Evolutionary conservation across 2,113 vertebrate species (phyloP).

Genomic region (Syngnathoides biaculeatus): DNA sequence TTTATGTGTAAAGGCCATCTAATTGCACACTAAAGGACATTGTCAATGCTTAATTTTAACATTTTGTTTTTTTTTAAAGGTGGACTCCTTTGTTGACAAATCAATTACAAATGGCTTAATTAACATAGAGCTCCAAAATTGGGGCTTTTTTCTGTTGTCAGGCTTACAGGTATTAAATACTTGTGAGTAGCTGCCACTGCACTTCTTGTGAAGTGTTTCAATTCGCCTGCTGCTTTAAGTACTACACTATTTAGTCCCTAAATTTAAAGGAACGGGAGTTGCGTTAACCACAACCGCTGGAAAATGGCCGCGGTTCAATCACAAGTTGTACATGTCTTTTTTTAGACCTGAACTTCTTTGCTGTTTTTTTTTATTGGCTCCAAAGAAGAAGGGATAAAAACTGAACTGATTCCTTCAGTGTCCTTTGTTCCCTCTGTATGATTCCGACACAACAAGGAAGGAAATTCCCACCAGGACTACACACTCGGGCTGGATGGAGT

Average conservation of each 20-base stretch:
- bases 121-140: background rate
- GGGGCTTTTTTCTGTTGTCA: background rate
- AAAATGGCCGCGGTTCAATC: constrained; percentile 44
- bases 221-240: constrained; percentile 25
- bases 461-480: constrained; percentile 60
- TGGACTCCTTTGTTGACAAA: background rate
- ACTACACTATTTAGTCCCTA: background rate
- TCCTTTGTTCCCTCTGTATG: constrained; percentile 37
- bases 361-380: background rate
- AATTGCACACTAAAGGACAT: background rate
- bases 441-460: constrained; percentile 48
- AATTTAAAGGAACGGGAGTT: background rate
- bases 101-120: background rate
- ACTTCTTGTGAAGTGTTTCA: constrained; percentile 23
- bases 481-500: constrained; percentile 19
- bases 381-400: constrained; percentile 1
- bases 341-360: constrained; percentile 2
- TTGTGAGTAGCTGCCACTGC: constrained; percentile 1
- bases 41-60: background rate
- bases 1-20: background rate
- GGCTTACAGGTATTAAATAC: constrained; percentile 1
- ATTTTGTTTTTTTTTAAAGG: background rate
- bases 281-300: constrained; percentile 34
- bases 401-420: constrained; percentile 5
- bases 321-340: constrained; percentile 17